Percentiles rank a stretch among this genome's conserved stretches.
Evolutionary conservation across 2,888 invertebrate species (phyloP).

Genomic region (Lasioglossum zephyrum): DNA sequence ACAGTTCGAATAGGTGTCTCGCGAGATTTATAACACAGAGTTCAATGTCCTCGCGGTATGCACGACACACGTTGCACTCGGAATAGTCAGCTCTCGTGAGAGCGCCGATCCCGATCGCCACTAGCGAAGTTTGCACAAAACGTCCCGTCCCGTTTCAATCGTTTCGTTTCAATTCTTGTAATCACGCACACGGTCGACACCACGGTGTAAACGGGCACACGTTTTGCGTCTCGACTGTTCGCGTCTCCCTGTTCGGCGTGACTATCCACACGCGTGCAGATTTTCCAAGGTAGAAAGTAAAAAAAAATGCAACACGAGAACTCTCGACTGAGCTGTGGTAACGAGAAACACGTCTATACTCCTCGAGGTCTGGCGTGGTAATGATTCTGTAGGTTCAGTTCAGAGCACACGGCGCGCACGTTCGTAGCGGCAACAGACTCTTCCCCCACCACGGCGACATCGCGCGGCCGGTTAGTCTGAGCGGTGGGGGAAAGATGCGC

Average conservation of each 20-base stretch:
- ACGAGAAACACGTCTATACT: conserved; percentile 82
- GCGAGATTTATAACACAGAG: conserved; percentile 27
- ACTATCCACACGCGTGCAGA: conserved; percentile 57
- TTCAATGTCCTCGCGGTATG: conserved; percentile 42
- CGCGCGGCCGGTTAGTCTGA: conserved; percentile 55
- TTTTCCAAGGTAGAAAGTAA: conserved; percentile 34
- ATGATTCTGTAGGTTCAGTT: conserved; percentile 80
- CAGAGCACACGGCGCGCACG: conserved; percentile 77
- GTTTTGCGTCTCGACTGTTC: conserved; percentile 20
- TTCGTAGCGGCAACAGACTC: conserved; percentile 67
- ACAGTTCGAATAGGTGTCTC: conserved; percentile 40
- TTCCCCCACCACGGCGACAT: conserved; percentile 56
- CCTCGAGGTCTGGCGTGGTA: conserved; percentile 83
- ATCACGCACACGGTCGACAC: conserved; percentile 31
- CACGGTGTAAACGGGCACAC: conserved; percentile 29
- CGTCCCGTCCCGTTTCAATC: background rate
- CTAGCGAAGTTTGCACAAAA: conserved; percentile 23
- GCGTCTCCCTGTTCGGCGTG: conserved; percentile 50
- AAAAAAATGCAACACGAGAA: conserved; percentile 61
- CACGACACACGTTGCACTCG: conserved; percentile 54
- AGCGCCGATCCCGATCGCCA: background rate
- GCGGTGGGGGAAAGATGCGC: conserved; percentile 56
- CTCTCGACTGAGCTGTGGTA: conserved; percentile 81
- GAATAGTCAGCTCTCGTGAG: conserved; percentile 1
- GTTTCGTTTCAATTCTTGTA: background rate